A percentile compares a stretch with the other conserved stretches of the same genome.
Evolutionary conservation across 1,140 invertebrate genomes (phyloP).

Genomic region (Watersipora subatra): DNA sequence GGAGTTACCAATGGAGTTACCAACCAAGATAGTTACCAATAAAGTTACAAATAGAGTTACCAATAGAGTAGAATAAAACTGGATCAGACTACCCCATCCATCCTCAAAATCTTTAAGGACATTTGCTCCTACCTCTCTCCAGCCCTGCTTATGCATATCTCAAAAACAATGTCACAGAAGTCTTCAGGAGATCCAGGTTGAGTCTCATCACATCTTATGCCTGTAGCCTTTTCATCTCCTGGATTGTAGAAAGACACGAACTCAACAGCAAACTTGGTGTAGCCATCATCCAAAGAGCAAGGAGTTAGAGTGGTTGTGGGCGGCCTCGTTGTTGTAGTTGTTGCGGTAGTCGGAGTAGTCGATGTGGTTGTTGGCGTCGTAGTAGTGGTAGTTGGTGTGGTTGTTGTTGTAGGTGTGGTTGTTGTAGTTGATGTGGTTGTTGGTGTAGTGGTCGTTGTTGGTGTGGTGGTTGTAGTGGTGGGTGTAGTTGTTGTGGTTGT

Average conservation of each 20-base stretch:
- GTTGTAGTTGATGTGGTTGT: conserved; percentile 3
- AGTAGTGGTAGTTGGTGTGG: conserved; percentile 4
- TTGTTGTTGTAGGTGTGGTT: neutral
- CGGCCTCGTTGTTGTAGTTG: neutral
- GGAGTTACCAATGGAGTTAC: too few species aligned
- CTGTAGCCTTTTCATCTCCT: neutral
- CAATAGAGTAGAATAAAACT: too few species aligned
- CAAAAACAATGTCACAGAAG: neutral
- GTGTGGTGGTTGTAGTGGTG: neutral
- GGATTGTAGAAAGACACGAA: neutral
- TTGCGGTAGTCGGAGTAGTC: neutral
- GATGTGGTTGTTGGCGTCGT: neutral
- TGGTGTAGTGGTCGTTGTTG: neutral
- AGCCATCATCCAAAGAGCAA: neutral
- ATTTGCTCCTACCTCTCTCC: neutral
- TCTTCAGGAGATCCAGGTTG: neutral
- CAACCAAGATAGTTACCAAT: too few species aligned
- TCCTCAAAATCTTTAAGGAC: too few species aligned
- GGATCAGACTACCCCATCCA: too few species aligned
- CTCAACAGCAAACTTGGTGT: neutral
- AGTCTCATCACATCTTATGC: neutral
- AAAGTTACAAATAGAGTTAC: too few species aligned
- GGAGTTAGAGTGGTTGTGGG: neutral
- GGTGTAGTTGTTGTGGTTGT: conserved; percentile 1
- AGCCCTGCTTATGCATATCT: neutral